Percentiles rank a stretch among this genome's conserved stretches.
Conservation (phyloP, 2,797 vertebrate genomes). For the Mormyrus proboscirostris region DNA sequence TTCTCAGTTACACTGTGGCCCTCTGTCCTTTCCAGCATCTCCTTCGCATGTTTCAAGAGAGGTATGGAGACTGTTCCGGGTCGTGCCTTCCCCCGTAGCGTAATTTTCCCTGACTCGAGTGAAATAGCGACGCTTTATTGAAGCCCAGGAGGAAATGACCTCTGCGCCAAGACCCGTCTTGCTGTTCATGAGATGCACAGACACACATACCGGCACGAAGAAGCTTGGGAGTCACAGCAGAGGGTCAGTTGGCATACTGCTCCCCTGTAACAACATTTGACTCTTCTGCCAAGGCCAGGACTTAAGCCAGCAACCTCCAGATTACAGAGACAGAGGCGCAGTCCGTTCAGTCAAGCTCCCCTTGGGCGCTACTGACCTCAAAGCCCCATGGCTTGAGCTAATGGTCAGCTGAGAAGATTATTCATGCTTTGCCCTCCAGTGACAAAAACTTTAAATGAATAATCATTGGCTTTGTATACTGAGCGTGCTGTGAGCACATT, state of each 20-base stretch:
- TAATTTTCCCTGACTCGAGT: not conserved
- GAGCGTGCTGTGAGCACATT: not conserved
- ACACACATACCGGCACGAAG: not conserved
- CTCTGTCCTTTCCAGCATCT: not conserved
- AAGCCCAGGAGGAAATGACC: not conserved
- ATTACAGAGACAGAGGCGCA: not conserved
- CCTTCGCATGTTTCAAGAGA: not conserved
- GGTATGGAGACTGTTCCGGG: not conserved
- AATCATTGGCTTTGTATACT: constrained; percentile 1
- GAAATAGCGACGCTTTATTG: not conserved
- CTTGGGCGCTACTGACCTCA: not conserved
- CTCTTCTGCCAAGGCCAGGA: not conserved
- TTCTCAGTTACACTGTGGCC: not conserved
- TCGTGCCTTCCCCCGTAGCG: not conserved
- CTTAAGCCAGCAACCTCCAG: not conserved
- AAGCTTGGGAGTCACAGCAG: not conserved
- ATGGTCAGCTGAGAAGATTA: not conserved
- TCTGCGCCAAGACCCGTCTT: not conserved
- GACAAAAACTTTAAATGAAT: not conserved
- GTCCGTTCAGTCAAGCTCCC: not conserved
- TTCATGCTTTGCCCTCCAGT: not conserved
- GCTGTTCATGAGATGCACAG: not conserved
- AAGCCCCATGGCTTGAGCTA: not conserved
- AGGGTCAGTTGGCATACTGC: not conserved
- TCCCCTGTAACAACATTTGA: not conserved